Percentiles rank a stretch among this genome's conserved stretches.
phyloP scores from a whole-genome alignment of 2,888 invertebrate genomes.

The Julus scanicus region DNA sequence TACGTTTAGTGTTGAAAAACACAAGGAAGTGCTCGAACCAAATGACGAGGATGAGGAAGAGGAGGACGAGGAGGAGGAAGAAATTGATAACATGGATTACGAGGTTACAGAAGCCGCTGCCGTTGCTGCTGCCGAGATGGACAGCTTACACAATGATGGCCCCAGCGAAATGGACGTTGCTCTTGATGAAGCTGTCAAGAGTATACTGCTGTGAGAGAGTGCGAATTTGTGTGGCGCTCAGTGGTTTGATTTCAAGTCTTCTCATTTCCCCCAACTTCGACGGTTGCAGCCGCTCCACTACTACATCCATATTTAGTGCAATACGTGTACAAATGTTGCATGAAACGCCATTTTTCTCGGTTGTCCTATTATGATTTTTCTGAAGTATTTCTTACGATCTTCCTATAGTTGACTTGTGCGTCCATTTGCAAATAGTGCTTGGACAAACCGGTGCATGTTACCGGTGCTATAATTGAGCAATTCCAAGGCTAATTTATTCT shows the following conservation, averaged over 20 bases:
- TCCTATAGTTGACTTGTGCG: not conserved
- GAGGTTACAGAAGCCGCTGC: no score
- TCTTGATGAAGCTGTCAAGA: slow-evolving; percentile 59
- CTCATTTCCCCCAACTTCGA: not conserved
- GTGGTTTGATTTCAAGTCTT: slow-evolving; percentile 13
- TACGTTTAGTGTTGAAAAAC: slow-evolving; percentile 53
- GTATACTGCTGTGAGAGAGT: slow-evolving; percentile 55
- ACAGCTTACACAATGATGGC: slow-evolving; percentile 48
- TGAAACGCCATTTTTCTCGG: not conserved
- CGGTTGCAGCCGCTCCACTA: slow-evolving; percentile 2
- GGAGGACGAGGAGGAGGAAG: slow-evolving; percentile 54
- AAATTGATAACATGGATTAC: slow-evolving; percentile 47
- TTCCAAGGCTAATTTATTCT: no score
- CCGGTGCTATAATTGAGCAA: not conserved
- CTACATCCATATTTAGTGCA: slow-evolving; percentile 25
- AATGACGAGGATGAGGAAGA: slow-evolving; percentile 57
- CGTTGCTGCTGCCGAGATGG: slow-evolving; percentile 24
- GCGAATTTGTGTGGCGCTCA: not conserved
- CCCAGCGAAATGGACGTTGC: slow-evolving; percentile 57
- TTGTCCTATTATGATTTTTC: not conserved
- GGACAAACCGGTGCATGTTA: not conserved
- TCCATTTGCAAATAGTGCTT: not conserved
- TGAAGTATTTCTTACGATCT: not conserved
- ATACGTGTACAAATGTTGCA: slow-evolving; percentile 21
- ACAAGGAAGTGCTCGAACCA: slow-evolving; percentile 57